Evolutionary conservation across 1,140 invertebrate genomes (phyloP).

Genomic region (Drosophila novamexicana): DNA sequence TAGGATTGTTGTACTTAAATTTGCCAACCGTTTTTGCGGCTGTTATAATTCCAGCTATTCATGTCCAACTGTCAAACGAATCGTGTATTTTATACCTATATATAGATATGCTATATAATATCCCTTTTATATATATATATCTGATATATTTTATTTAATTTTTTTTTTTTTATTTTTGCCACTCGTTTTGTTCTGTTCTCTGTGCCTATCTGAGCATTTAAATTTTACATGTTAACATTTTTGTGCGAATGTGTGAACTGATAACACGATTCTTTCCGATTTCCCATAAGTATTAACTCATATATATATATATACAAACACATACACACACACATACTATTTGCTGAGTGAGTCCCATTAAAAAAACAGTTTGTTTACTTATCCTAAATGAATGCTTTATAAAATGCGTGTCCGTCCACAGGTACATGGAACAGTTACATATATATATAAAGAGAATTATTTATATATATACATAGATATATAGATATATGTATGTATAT

Average conservation of each 20-base stretch:
- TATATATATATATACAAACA: constrained; percentile 57
- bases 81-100: constrained; percentile 54
- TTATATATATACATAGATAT: not conserved
- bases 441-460: not conserved
- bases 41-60: constrained; percentile 14
- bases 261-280: constrained; percentile 63
- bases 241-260: constrained; percentile 53
- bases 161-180: constrained; percentile 24
- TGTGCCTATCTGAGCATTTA: constrained; percentile 67
- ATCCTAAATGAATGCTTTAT: constrained; percentile 13
- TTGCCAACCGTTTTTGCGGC: constrained; percentile 14
- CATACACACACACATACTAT: constrained; percentile 37
- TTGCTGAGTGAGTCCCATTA: constrained; percentile 24
- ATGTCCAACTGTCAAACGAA: constrained; percentile 38
- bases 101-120: constrained; percentile 22
- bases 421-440: not conserved
- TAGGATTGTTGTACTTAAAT: constrained; percentile 81
- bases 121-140: constrained; percentile 21
- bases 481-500: not conserved
- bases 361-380: constrained; percentile 9
- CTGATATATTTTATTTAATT: constrained; percentile 31
- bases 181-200: constrained; percentile 25
- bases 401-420: not conserved
- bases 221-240: constrained; percentile 60
- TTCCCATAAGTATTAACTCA: constrained; percentile 79